phyloP scores from a whole-genome alignment of 2,888 invertebrate species.

The Maniola hyperantus region DNA sequence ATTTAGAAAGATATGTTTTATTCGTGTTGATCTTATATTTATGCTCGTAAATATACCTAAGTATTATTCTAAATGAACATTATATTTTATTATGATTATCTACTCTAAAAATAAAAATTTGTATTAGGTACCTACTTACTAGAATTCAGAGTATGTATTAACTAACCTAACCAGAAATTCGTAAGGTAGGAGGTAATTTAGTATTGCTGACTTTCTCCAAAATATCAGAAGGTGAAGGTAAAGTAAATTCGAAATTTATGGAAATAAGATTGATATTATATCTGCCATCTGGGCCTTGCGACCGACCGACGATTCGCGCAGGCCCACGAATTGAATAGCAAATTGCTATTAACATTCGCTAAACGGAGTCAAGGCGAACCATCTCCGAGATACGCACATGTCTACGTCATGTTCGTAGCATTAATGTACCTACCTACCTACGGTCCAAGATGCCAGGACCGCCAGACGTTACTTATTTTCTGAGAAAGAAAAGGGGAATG shows the following conservation, averaged over 20 bases:
- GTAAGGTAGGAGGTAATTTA: background rate
- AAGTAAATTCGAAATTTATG: conserved; percentile 15
- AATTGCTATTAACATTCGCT: conserved; percentile 49
- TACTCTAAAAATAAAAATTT: too few relatives aligned
- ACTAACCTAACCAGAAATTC: too few relatives aligned
- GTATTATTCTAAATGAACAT: too few relatives aligned
- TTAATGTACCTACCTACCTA: background rate
- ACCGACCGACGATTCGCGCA: conserved; percentile 16
- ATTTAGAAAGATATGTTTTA: too few relatives aligned
- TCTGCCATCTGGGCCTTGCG: conserved; percentile 20
- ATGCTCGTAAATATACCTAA: too few relatives aligned
- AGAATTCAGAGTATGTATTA: too few relatives aligned
- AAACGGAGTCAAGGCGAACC: conserved; percentile 54
- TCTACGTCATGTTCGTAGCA: conserved; percentile 15
- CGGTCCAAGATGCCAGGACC: too few relatives aligned
- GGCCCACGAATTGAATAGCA: conserved; percentile 39
- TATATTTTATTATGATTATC: too few relatives aligned
- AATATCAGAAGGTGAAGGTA: background rate
- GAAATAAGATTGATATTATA: conserved; percentile 20
- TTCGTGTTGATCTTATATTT: too few relatives aligned
- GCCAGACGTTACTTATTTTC: too few relatives aligned
- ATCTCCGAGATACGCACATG: conserved; percentile 26
- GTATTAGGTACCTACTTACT: too few relatives aligned
- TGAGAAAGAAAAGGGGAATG: too few relatives aligned
- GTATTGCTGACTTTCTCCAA: background rate